A percentile compares a stretch with the other conserved stretches of the same genome.
Evolutionary conservation across 2,113 vertebrate species (phyloP).

Genomic region (Balaeniceps rex): DNA sequence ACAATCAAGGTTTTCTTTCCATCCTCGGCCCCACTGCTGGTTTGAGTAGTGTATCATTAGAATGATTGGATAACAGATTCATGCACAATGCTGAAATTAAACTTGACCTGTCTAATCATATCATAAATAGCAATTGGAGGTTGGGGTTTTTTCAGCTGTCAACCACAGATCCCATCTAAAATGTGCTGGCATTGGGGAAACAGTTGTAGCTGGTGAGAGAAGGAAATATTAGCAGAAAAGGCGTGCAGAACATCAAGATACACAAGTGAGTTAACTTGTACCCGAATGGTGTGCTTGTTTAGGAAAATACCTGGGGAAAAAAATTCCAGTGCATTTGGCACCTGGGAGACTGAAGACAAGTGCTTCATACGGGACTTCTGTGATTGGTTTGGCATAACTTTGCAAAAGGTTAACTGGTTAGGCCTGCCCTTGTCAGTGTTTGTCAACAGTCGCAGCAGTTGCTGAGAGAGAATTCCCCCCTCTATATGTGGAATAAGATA

Average conservation of each 20-base stretch:
- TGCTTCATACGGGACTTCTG: not conserved
- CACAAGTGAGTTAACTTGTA: not conserved
- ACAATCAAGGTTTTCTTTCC: constrained; percentile 58
- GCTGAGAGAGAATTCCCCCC: not conserved
- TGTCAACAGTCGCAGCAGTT: not conserved
- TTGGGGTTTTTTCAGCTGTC: not conserved
- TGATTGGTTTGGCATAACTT: not conserved
- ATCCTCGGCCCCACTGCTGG: not conserved
- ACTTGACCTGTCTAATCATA: constrained; percentile 27
- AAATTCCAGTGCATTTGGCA: not conserved
- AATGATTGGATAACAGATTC: constrained; percentile 50
- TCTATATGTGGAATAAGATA: not conserved
- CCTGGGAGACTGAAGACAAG: not conserved
- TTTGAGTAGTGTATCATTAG: constrained; percentile 33
- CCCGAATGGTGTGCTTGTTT: not conserved
- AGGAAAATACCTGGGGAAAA: not conserved
- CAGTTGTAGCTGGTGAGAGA: not conserved
- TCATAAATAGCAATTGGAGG: not conserved
- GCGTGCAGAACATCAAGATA: not conserved
- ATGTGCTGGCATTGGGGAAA: not conserved
- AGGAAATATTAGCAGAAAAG: not conserved
- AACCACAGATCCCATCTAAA: not conserved
- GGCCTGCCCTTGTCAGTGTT: not conserved
- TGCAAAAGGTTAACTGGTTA: not conserved
- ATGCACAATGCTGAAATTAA: not conserved